A percentile compares a stretch with the other conserved stretches of the same genome.
Evolutionary conservation across 2,888 invertebrate species (phyloP).

Genomic region (Drosophila lacicola): DNA sequence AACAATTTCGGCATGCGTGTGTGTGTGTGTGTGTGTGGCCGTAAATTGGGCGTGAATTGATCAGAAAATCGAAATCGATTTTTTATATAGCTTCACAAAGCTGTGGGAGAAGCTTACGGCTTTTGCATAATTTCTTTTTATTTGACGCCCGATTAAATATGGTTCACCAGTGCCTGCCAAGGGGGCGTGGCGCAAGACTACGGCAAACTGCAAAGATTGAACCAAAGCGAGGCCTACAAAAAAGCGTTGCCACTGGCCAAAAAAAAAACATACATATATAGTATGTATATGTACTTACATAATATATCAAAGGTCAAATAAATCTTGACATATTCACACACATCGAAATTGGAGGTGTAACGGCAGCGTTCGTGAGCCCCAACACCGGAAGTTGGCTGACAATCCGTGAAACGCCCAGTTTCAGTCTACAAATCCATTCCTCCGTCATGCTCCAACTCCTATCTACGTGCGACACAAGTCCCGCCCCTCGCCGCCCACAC

Average conservation of each 20-base stretch:
- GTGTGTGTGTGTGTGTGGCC: slow-evolving; percentile 18
- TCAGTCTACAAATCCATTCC: slow-evolving; percentile 1
- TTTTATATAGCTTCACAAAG: slow-evolving; percentile 25
- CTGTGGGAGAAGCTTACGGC: slow-evolving; percentile 34
- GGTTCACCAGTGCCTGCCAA: slow-evolving; percentile 21
- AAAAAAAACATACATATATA: slow-evolving; percentile 60
- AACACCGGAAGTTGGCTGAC: slow-evolving; percentile 66
- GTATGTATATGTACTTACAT: slow-evolving; percentile 33
- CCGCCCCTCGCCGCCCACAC: not conserved
- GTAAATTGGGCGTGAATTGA: slow-evolving; percentile 76
- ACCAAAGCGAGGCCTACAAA: slow-evolving; percentile 17
- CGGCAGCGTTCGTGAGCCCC: slow-evolving; percentile 37
- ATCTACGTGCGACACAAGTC: slow-evolving; percentile 44
- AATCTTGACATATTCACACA: slow-evolving; percentile 65
- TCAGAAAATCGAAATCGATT: slow-evolving; percentile 73
- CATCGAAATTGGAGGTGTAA: slow-evolving; percentile 34
- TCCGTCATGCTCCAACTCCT: slow-evolving; percentile 6
- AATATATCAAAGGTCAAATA: slow-evolving; percentile 82
- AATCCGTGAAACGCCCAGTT: slow-evolving; percentile 54
- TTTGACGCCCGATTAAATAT: slow-evolving; percentile 74
- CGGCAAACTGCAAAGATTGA: slow-evolving; percentile 31
- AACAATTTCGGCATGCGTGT: slow-evolving; percentile 18
- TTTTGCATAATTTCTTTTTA: slow-evolving; percentile 81
- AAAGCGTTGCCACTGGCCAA: slow-evolving; percentile 57
- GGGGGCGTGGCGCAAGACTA: slow-evolving; percentile 34